phyloP scores from a whole-genome alignment of 1,140 invertebrate genomes.

The Campoletis sonorensis region DNA sequence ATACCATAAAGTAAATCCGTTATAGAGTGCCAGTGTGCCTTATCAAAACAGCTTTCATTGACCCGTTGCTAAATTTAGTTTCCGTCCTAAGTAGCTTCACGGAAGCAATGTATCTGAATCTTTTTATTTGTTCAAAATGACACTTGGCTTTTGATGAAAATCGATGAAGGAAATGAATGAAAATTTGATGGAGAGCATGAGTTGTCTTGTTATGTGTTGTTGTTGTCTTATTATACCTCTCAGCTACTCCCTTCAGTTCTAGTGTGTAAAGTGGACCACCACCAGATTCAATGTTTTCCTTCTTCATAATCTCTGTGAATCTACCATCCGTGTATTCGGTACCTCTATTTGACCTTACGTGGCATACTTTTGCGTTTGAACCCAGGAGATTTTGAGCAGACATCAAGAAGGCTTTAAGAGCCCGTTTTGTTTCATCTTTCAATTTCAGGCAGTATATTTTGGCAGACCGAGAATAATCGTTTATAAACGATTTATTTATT shows the following conservation, averaged over 20 bases:
- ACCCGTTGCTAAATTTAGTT: constrained; percentile 48
- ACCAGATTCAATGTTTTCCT: constrained; percentile 53
- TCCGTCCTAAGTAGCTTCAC: constrained; percentile 46
- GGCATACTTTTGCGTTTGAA: constrained; percentile 51
- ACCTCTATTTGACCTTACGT: constrained; percentile 50
- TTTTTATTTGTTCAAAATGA: constrained; percentile 51
- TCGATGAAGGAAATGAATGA: too few relatives aligned
- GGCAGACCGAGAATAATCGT: constrained; percentile 45
- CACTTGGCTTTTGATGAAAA: constrained; percentile 22
- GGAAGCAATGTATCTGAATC: constrained; percentile 53
- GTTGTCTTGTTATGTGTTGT: too few relatives aligned
- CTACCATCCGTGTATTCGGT: constrained; percentile 51
- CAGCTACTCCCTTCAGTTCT: constrained; percentile 65
- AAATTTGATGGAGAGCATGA: too few relatives aligned
- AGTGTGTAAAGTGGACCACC: constrained; percentile 53
- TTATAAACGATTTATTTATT: constrained; percentile 49
- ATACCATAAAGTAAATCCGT: constrained; percentile 55
- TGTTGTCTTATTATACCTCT: constrained; percentile 69
- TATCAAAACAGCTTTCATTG: constrained; percentile 53
- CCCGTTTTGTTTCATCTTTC: constrained; percentile 44
- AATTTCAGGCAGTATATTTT: constrained; percentile 47
- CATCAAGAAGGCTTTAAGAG: constrained; percentile 40
- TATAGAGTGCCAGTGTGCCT: constrained; percentile 49
- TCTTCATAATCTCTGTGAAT: constrained; percentile 50
- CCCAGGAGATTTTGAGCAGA: constrained; percentile 49